Conservation (phyloP, 2,113 vertebrate genomes). For the Dipodomys ordii region DNA sequence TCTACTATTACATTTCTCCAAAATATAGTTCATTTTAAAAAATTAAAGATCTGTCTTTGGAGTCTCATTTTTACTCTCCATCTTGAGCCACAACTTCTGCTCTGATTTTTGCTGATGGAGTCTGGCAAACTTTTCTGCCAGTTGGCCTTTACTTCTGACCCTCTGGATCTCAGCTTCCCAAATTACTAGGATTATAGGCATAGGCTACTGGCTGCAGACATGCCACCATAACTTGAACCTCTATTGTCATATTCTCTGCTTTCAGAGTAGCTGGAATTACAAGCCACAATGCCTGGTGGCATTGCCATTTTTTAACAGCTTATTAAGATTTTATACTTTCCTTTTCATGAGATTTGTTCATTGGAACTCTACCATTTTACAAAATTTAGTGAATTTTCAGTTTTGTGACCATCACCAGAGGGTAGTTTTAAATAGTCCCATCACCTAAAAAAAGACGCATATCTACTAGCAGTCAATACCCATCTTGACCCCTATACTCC, state of each 20-base stretch:
- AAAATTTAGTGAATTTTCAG: no score
- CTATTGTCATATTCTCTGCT: no score
- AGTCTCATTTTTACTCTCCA: background rate
- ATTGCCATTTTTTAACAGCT: background rate
- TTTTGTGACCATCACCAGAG: background rate
- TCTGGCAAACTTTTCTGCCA: no score
- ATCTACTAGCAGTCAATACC: background rate
- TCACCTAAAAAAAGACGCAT: background rate
- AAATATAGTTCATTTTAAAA: background rate
- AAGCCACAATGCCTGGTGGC: no score
- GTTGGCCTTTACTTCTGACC: no score
- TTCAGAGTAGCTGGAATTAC: no score
- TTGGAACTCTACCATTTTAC: background rate
- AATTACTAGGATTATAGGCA: no score
- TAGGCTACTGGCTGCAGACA: no score
- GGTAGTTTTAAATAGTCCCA: background rate
- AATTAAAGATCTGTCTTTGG: conserved; percentile 2
- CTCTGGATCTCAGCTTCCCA: no score
- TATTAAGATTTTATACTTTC: background rate
- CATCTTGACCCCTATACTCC: background rate
- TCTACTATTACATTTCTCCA: background rate
- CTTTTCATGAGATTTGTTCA: background rate
- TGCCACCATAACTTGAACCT: no score
- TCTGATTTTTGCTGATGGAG: no score
- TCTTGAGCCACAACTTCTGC: no score